Evolutionary conservation across 2,113 vertebrate genomes (phyloP).

Genomic region (Hemiscyllium ocellatum): DNA sequence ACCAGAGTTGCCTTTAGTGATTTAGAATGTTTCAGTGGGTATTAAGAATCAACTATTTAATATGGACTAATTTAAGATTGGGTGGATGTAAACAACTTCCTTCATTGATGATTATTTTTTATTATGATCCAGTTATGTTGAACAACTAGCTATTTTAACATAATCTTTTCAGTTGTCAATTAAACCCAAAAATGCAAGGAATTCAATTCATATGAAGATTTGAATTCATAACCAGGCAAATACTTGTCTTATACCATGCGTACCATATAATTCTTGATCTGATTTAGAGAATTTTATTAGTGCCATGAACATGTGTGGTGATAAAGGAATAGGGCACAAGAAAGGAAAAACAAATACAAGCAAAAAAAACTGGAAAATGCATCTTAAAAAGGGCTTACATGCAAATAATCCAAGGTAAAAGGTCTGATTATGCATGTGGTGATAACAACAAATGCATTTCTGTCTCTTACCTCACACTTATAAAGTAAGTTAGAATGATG

Average conservation of each 20-base stretch:
- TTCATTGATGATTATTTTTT: neutral
- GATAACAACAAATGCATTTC: neutral
- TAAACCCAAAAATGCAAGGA: neutral
- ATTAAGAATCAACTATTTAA: neutral
- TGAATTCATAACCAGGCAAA: neutral
- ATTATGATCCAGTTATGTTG: neutral
- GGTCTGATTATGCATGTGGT: neutral
- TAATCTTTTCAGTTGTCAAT: neutral
- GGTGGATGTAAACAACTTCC: neutral
- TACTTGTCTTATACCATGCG: neutral
- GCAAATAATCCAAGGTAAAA: neutral
- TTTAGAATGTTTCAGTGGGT: neutral
- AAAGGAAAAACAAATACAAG: neutral
- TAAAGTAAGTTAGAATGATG: neutral
- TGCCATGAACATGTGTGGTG: neutral
- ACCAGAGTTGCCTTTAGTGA: neutral
- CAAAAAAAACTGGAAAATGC: neutral
- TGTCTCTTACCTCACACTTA: neutral
- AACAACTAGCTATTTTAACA: neutral
- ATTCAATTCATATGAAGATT: neutral
- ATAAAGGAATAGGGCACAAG: constrained; percentile 39
- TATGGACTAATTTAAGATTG: neutral
- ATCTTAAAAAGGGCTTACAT: neutral
- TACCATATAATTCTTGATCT: neutral
- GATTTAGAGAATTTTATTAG: neutral